These are phyloP conservation scores for Apocrypta bakeri DNA, from an alignment of 1,140 invertebrate species.

Conservation along the genomic window DNA sequence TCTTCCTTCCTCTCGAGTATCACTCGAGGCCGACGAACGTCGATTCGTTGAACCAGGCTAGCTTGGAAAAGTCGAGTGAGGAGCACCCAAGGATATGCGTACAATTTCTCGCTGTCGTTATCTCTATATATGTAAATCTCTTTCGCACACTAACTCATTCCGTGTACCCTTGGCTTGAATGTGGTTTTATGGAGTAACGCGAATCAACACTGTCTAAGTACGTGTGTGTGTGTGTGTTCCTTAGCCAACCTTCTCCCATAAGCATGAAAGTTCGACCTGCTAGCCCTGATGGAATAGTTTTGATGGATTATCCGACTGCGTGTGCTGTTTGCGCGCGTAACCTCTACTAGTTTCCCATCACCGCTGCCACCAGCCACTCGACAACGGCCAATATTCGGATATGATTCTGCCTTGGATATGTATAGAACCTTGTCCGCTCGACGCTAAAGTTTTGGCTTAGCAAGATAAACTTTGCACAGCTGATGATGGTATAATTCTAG, in stretches of 20 bases:
- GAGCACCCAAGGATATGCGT: conserved; percentile 14
- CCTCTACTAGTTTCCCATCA: background rate
- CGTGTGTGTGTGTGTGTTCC: background rate
- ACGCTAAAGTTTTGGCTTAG: background rate
- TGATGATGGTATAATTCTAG: background rate
- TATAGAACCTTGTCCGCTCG: background rate
- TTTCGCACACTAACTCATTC: background rate
- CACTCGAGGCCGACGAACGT: conserved; percentile 18
- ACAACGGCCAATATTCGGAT: conserved; percentile 3
- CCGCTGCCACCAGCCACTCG: background rate
- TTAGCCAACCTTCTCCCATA: background rate
- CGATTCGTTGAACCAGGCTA: conserved; percentile 19
- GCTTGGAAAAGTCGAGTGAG: conserved; percentile 5
- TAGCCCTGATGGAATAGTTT: background rate
- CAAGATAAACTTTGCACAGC: background rate
- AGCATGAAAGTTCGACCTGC: background rate
- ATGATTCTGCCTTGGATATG: background rate
- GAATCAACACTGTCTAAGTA: conserved; percentile 18
- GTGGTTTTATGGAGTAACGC: conserved; percentile 17
- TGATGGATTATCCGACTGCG: conserved; percentile 35
- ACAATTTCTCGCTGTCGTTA: background rate
- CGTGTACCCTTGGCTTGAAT: background rate
- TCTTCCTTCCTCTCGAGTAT: conserved; percentile 32
- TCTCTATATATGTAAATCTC: background rate
- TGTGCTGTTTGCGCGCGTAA: conserved; percentile 11